phyloP scores from a whole-genome alignment of 2,888 invertebrate genomes.

The Brachyopa scutellaris region DNA sequence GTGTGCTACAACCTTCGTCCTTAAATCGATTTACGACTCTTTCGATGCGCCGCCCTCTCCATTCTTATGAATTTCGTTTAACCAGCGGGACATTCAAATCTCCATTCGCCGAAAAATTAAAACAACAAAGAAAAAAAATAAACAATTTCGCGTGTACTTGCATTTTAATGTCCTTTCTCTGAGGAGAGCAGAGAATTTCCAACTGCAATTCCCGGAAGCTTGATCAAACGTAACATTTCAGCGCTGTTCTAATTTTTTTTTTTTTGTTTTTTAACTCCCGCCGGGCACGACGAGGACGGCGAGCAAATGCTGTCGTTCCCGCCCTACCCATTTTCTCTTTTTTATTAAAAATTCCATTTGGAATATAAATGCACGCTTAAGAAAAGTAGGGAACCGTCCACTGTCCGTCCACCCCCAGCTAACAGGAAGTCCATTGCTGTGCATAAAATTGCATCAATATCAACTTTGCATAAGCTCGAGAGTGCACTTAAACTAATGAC shows the following conservation, averaged over 20 bases:
- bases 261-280: constrained; percentile 38
- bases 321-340: too few species aligned
- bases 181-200: constrained; percentile 33
- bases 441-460: constrained; percentile 73
- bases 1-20: too few species aligned
- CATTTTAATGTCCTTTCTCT: constrained; percentile 32
- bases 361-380: constrained; percentile 71
- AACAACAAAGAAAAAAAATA: too few species aligned
- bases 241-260: constrained; percentile 59
- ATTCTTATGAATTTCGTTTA: too few species aligned
- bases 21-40: too few species aligned
- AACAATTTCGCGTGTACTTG: too few species aligned
- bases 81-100: too few species aligned
- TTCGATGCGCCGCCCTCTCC: too few species aligned
- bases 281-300: constrained; percentile 1
- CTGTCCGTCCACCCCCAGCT: neutral
- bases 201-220: constrained; percentile 44
- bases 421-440: constrained; percentile 64
- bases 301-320: constrained; percentile 56
- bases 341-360: constrained; percentile 70
- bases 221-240: constrained; percentile 50
- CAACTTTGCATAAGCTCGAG: constrained; percentile 72
- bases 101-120: too few species aligned
- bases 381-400: constrained; percentile 23
- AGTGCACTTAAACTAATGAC: constrained; percentile 73